Evolutionary conservation across 2,797 vertebrate genomes (phyloP).

Genomic region (Clarias fuscus): DNA sequence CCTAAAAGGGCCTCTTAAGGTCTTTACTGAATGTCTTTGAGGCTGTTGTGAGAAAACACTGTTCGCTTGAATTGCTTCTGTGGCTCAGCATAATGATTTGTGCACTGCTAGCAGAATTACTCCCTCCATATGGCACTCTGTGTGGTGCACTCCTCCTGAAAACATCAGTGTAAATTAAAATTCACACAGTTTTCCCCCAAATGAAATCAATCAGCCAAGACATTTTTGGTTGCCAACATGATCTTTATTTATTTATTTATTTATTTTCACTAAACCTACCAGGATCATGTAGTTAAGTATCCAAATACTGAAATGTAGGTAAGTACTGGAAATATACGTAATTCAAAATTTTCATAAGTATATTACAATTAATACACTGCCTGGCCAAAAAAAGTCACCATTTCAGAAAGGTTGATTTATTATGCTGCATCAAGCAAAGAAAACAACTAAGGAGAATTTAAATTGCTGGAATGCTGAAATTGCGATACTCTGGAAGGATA

Average conservation of each 20-base stretch:
- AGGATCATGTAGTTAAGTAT: neutral
- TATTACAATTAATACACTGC: neutral
- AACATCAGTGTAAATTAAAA: conserved; percentile 11
- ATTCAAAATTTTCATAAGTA: neutral
- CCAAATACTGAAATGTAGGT: neutral
- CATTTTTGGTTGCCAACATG: neutral
- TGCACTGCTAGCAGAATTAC: conserved; percentile 10
- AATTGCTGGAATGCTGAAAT: too few species aligned
- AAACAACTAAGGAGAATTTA: too few species aligned
- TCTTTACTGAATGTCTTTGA: neutral
- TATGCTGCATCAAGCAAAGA: too few species aligned
- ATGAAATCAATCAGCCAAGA: neutral
- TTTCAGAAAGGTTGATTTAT: too few species aligned
- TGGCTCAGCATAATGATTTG: conserved; percentile 14
- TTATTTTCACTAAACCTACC: neutral
- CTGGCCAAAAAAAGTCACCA: too few species aligned
- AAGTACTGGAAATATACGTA: neutral
- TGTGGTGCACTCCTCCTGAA: neutral
- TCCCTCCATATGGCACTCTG: conserved; percentile 4
- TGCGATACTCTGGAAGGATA: too few species aligned
- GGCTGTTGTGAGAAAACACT: conserved; percentile 26
- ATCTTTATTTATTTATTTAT: neutral
- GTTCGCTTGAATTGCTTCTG: conserved; percentile 14
- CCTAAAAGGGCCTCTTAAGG: conserved; percentile 33
- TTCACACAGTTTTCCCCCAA: neutral